A percentile compares a stretch with the other conserved stretches of the same genome.
Conservation (phyloP, 2,797 vertebrate species). For the Borostomias antarcticus region DNA sequence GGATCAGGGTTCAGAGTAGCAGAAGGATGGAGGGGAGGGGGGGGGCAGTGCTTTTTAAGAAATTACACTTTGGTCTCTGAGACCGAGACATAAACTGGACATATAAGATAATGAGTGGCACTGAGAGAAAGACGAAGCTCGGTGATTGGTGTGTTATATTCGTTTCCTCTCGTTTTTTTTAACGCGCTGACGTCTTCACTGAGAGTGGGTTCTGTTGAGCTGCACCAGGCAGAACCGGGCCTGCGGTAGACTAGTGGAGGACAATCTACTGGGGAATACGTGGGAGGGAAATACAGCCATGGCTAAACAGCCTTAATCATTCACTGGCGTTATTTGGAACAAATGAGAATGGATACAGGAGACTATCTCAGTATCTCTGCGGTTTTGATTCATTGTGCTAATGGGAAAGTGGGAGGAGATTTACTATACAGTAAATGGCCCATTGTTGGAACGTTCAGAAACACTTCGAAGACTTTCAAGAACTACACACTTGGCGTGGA, state of each 20-base stretch:
- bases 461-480: slow-evolving; percentile 7
- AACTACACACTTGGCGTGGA: not conserved
- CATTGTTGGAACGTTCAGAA: slow-evolving; percentile 30
- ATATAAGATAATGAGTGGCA: slow-evolving; percentile 38
- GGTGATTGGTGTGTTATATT: no score
- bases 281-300: no score
- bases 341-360: no score
- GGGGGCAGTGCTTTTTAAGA: slow-evolving; percentile 30
- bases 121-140: slow-evolving; percentile 11
- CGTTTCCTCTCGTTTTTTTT: slow-evolving; percentile 6
- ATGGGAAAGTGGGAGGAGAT: slow-evolving; percentile 31
- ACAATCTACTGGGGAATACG: no score
- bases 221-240: slow-evolving; percentile 12
- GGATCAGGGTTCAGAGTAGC: slow-evolving; percentile 26
- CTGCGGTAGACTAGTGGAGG: slow-evolving; percentile 1
- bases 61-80: slow-evolving; percentile 49
- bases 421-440: slow-evolving; percentile 37
- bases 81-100: slow-evolving; percentile 43
- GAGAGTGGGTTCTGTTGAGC: slow-evolving; percentile 37
- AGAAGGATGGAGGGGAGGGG: slow-evolving; percentile 30
- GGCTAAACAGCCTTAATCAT: no score
- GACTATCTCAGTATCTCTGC: slow-evolving; percentile 33
- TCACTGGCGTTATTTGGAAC: no score
- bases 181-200: slow-evolving; percentile 31
- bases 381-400: slow-evolving; percentile 4